A percentile compares a stretch with the other conserved stretches of the same genome.
Evolutionary conservation across 2,113 vertebrate species (phyloP).

Genomic region (Proteles cristata): DNA sequence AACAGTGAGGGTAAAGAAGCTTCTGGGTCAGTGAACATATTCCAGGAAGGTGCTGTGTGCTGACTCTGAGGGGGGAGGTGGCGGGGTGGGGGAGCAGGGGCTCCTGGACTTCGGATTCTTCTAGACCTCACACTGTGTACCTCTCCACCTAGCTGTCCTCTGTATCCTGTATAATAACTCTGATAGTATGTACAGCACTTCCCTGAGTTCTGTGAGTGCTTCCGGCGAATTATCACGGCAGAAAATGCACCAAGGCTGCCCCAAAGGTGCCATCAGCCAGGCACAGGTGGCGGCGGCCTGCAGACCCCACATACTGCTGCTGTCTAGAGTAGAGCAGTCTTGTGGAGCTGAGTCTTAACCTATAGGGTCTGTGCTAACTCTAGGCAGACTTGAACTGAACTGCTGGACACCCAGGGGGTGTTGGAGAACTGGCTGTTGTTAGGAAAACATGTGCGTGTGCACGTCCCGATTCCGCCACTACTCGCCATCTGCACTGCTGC

Average conservation of each 20-base stretch:
- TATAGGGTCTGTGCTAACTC: neutral
- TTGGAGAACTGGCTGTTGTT: neutral
- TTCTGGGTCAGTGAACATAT: neutral
- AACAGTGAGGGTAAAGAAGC: neutral
- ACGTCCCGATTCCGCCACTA: no score
- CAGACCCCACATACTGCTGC: neutral
- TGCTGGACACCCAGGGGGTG: neutral
- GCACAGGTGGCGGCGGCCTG: neutral
- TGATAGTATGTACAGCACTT: neutral
- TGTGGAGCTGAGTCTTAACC: neutral
- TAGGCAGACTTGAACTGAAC: neutral
- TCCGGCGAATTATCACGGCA: neutral
- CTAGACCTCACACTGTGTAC: neutral
- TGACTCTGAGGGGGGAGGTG: neutral
- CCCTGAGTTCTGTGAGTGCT: neutral
- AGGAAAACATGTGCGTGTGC: neutral
- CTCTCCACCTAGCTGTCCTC: neutral
- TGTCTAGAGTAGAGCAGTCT: neutral
- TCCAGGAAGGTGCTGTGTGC: neutral
- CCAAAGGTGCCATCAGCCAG: neutral
- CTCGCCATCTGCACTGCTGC: neutral
- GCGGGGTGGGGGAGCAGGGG: neutral
- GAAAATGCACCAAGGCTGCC: neutral
- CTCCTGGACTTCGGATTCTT: neutral
- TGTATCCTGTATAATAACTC: neutral